Percentiles rank a stretch among this genome's conserved stretches.
phyloP scores from a whole-genome alignment of 2,888 invertebrate species.

The Conops quadrifasciatus region DNA sequence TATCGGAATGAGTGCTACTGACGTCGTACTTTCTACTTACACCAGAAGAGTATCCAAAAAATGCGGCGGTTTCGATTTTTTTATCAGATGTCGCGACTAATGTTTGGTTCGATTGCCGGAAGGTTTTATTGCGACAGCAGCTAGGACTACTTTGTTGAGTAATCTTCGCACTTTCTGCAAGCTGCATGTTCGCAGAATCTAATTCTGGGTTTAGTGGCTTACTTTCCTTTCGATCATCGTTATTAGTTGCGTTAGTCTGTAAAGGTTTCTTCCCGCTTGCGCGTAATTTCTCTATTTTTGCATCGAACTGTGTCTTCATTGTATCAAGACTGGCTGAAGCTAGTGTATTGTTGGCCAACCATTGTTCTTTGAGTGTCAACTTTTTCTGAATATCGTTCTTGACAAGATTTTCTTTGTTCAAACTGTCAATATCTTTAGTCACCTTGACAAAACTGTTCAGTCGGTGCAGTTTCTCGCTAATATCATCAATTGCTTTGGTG shows the following conservation, averaged over 20 bases:
- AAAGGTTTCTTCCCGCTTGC: slow-evolving; percentile 1
- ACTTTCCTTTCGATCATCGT: background rate
- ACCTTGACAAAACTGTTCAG: slow-evolving; percentile 64
- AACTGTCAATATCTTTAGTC: slow-evolving; percentile 61
- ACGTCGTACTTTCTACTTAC: slow-evolving; percentile 50
- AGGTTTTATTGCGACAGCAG: slow-evolving; percentile 41
- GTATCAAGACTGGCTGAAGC: slow-evolving; percentile 28
- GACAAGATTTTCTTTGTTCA: slow-evolving; percentile 63
- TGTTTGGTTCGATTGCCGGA: slow-evolving; percentile 34
- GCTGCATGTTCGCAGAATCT: background rate
- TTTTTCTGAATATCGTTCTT: slow-evolving; percentile 64
- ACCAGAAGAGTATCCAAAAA: no score
- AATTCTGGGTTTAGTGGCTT: background rate
- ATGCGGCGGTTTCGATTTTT: no score
- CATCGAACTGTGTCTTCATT: slow-evolving; percentile 54
- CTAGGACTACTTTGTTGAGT: slow-evolving; percentile 27
- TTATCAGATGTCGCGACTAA: background rate
- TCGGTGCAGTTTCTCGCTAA: slow-evolving; percentile 63
- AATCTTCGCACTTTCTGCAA: background rate
- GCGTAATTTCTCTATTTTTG: slow-evolving; percentile 49
- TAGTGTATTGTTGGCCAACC: slow-evolving; percentile 59
- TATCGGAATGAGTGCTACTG: slow-evolving; percentile 47
- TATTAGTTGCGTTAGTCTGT: background rate
- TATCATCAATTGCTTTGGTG: slow-evolving; percentile 62
- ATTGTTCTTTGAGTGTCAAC: slow-evolving; percentile 63